Conservation (phyloP, 1,140 invertebrate species). For the Drosophila sucinea region DNA sequence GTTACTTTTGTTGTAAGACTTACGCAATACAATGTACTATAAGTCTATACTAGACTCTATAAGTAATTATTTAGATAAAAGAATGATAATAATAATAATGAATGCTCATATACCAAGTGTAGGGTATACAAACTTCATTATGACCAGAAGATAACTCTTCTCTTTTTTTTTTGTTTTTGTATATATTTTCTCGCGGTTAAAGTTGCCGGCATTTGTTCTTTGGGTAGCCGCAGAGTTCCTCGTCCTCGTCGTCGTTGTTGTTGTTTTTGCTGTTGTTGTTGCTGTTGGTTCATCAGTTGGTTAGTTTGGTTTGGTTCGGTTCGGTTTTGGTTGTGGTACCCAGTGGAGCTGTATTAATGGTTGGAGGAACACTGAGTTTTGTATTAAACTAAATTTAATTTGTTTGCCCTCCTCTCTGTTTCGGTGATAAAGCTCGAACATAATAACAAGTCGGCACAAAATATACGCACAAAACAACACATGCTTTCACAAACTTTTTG, state of each 20-base stretch:
- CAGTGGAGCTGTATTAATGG: conserved; percentile 45
- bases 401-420: neutral
- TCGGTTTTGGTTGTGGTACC: conserved; percentile 50
- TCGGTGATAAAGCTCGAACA: neutral
- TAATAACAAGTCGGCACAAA: neutral
- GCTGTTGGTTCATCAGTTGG: conserved; percentile 52
- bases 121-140: conserved; percentile 28
- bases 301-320: conserved; percentile 50
- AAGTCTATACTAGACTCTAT: too few species aligned
- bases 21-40: too few species aligned
- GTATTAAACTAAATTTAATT: conserved; percentile 2
- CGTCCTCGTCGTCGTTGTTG: conserved; percentile 43
- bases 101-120: neutral
- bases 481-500: too few species aligned
- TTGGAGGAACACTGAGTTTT: neutral
- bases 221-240: conserved; percentile 42
- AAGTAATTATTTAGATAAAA: too few species aligned
- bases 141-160: neutral
- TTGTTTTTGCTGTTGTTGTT: conserved; percentile 35
- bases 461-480: neutral
- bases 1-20: too few species aligned
- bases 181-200: conserved; percentile 60
- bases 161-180: conserved; percentile 24
- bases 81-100: neutral
- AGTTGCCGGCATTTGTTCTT: conserved; percentile 73